These are phyloP conservation scores for Macquaria ambigua DNA, from an alignment of 2,113 vertebrate species.

Conservation along the genomic window DNA sequence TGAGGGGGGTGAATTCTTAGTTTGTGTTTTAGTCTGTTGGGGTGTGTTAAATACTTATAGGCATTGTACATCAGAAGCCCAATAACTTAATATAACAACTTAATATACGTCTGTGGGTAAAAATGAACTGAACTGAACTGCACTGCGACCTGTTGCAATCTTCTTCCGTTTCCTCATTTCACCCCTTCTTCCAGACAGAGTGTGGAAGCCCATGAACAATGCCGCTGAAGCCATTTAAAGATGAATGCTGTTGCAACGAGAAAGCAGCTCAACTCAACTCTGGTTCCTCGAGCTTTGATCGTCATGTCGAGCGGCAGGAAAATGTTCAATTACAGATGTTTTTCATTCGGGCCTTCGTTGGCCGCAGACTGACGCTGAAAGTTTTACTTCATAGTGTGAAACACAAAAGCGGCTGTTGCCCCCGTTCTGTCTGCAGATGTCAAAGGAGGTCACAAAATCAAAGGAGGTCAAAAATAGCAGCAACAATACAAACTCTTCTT, in stretches of 20 bases:
- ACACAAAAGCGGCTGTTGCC: slow-evolving; percentile 55
- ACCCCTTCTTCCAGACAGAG: background rate
- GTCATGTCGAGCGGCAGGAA: background rate
- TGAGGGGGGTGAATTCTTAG: background rate
- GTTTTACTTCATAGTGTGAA: slow-evolving; percentile 12
- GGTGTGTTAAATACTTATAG: background rate
- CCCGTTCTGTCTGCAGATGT: slow-evolving; percentile 72
- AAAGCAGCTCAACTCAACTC: background rate
- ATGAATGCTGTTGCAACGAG: background rate
- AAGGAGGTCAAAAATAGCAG: slow-evolving; percentile 52
- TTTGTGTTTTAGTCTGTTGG: background rate
- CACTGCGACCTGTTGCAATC: background rate
- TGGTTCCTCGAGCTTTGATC: background rate
- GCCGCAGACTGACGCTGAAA: background rate
- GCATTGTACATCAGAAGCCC: background rate
- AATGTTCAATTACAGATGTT: slow-evolving; percentile 3
- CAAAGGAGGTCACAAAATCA: slow-evolving; percentile 70
- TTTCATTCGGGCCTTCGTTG: slow-evolving; percentile 7
- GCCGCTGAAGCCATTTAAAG: slow-evolving; percentile 12
- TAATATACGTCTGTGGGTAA: background rate
- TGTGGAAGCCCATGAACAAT: background rate
- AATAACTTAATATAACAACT: background rate
- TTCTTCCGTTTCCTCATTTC: slow-evolving; percentile 41
- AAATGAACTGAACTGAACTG: slow-evolving; percentile 9
- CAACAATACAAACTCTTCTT: slow-evolving; percentile 2